Evolutionary conservation across 2,797 vertebrate genomes (phyloP).

Genomic region (Bradypodion pumilum): DNA sequence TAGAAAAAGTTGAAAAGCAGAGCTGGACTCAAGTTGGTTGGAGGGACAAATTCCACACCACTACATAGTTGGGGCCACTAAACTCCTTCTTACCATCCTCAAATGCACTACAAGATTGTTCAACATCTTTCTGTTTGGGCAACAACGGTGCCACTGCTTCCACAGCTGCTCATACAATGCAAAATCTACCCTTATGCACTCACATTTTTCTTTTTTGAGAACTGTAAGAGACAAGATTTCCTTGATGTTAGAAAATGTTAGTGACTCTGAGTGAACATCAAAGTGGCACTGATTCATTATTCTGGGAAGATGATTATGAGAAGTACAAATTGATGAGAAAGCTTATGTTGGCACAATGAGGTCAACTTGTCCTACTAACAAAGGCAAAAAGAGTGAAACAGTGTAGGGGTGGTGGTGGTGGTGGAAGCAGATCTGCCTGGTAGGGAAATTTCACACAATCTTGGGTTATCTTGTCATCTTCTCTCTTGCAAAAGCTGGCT

Average conservation of each 20-base stretch:
- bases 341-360: not conserved
- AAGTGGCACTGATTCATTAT: not conserved
- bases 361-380: not conserved
- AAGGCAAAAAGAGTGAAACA: not conserved
- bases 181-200: constrained; percentile 3
- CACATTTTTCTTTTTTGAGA: not conserved
- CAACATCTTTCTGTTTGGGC: not conserved
- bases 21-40: not conserved
- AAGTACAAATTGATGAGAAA: not conserved
- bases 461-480: constrained; percentile 19
- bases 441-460: not conserved
- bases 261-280: constrained; percentile 19
- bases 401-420: not conserved
- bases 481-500: too few relatives aligned
- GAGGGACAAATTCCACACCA: not conserved
- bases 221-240: constrained; percentile 10
- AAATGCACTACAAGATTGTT: not conserved
- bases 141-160: not conserved
- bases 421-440: not conserved
- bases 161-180: not conserved
- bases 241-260: constrained; percentile 26
- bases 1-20: not conserved
- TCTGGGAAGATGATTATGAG: constrained; percentile 8
- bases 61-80: not conserved
- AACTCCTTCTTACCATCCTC: not conserved